Percentiles rank a stretch among this genome's conserved stretches.
phyloP scores from a whole-genome alignment of 2,113 vertebrate genomes.

The Gopherus evgoodei region DNA sequence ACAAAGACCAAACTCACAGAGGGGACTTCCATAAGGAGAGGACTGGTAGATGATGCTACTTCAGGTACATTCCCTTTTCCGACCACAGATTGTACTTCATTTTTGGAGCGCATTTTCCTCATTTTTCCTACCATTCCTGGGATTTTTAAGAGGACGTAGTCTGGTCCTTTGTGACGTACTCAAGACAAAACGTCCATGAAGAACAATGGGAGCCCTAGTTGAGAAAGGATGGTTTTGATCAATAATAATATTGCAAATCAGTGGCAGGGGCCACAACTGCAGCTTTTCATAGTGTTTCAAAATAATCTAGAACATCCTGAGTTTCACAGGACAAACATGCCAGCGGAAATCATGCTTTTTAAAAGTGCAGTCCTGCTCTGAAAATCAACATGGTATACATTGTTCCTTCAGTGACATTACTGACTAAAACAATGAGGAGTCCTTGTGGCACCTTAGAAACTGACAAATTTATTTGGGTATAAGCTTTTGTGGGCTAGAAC shows the following conservation, averaged over 20 bases:
- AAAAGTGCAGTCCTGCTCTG: not conserved
- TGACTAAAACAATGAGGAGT: too few species aligned
- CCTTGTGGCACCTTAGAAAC: too few species aligned
- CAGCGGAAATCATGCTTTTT: not conserved
- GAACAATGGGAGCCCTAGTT: not conserved
- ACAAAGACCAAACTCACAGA: not conserved
- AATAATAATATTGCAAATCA: accelerated
- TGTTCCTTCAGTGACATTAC: not conserved
- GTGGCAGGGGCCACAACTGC: accelerated
- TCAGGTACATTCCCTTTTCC: not conserved
- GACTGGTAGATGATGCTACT: not conserved
- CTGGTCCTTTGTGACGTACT: not conserved
- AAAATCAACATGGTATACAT: not conserved
- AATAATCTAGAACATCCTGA: not conserved
- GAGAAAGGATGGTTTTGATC: not conserved
- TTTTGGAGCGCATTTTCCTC: not conserved
- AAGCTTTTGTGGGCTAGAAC: too few species aligned
- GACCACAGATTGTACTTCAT: not conserved
- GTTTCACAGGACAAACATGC: accelerated
- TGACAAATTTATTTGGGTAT: too few species aligned
- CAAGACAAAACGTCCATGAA: not conserved
- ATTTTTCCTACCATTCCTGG: not conserved
- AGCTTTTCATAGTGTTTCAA: not conserved
- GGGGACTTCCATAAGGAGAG: not conserved
- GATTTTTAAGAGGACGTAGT: accelerated